Percentiles rank a stretch among this genome's conserved stretches.
phyloP scores from a whole-genome alignment of 2,797 vertebrate genomes.

The Phalanger gymnotis region DNA sequence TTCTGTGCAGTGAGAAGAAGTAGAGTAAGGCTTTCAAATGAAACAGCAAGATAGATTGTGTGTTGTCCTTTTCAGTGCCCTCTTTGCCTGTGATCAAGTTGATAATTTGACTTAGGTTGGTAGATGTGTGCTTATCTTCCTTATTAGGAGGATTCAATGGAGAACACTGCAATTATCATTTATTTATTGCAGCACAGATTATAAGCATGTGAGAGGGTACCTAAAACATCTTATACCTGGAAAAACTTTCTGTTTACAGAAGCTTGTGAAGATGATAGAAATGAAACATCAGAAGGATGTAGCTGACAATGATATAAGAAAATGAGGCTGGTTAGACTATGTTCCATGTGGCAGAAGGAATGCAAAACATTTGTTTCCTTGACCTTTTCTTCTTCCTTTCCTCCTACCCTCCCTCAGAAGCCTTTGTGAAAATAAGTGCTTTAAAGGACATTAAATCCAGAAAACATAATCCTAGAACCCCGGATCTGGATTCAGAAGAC shows the following conservation, averaged over 20 bases:
- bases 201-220: constrained; percentile 56
- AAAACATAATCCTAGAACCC: constrained; percentile 58
- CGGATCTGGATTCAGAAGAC: neutral
- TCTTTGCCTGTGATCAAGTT: neutral
- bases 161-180: constrained; percentile 24
- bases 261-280: constrained; percentile 68
- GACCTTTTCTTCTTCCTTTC: constrained; percentile 61
- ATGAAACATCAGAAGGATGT: constrained; percentile 71
- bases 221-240: constrained; percentile 46
- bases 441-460: constrained; percentile 63
- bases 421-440: constrained; percentile 56
- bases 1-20: neutral
- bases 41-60: neutral
- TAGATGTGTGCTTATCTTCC: neutral
- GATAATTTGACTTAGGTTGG: neutral
- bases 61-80: neutral
- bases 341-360: constrained; percentile 51
- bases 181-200: constrained; percentile 61
- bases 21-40: neutral
- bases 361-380: constrained; percentile 65
- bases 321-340: constrained; percentile 72
- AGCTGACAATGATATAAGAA: constrained; percentile 72
- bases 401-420: neutral
- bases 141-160: constrained; percentile 29
- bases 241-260: constrained; percentile 70